A percentile compares a stretch with the other conserved stretches of the same genome.
These are phyloP conservation scores for Tetanocera ferruginea DNA, from an alignment of 2,888 invertebrate species.

Conservation along the genomic window DNA sequence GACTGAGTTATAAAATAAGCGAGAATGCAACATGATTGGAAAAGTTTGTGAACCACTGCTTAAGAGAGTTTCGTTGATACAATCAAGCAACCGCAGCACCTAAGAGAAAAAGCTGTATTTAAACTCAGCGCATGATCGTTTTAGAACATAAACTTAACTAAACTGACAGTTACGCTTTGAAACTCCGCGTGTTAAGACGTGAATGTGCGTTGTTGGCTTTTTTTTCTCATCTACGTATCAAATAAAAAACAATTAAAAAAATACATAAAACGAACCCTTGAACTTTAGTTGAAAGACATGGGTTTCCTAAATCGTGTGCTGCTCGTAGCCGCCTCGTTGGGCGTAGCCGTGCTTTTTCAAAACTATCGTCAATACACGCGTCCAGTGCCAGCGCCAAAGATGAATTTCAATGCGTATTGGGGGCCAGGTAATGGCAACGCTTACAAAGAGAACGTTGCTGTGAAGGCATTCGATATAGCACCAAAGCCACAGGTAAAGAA, in stretches of 20 bases:
- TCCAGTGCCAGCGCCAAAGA: slow-evolving; percentile 60
- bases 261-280: not conserved
- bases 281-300: slow-evolving; percentile 37
- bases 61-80: too few species aligned
- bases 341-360: slow-evolving; percentile 59
- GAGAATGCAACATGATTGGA: too few species aligned
- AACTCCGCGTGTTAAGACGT: not conserved
- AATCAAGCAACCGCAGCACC: too few species aligned
- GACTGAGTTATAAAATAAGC: too few species aligned
- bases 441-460: slow-evolving; percentile 61
- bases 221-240: not conserved
- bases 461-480: slow-evolving; percentile 61
- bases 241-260: not conserved
- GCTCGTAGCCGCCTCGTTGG: slow-evolving; percentile 55
- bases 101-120: too few species aligned
- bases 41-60: too few species aligned
- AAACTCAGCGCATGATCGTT: too few species aligned
- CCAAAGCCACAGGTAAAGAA: slow-evolving; percentile 56
- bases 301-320: slow-evolving; percentile 54
- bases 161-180: not conserved
- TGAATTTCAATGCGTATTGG: slow-evolving; percentile 66
- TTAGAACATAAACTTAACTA: not conserved
- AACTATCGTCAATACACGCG: slow-evolving; percentile 59
- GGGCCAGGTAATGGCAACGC: slow-evolving; percentile 59
- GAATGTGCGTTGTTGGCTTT: not conserved